These are phyloP conservation scores for Nebria salina DNA, from an alignment of 2,888 invertebrate species.

Conservation along the genomic window DNA sequence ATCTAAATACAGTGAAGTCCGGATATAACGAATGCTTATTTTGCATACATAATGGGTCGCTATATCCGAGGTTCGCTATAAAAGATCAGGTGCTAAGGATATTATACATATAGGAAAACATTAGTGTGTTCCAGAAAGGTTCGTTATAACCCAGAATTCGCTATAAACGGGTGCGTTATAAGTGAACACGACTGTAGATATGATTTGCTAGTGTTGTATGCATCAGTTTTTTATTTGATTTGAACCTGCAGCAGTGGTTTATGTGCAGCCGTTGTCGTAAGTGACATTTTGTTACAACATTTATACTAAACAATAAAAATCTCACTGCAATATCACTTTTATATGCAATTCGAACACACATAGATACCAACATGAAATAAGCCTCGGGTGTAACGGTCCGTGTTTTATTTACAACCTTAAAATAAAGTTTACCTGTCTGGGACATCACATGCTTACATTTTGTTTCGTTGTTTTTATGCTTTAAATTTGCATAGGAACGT, in stretches of 20 bases:
- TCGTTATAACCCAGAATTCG: too few relatives aligned
- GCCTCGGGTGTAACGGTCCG: neutral
- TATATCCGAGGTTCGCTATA: too few relatives aligned
- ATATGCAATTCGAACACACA: neutral
- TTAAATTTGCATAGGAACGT: constrained; percentile 8
- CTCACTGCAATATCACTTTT: constrained; percentile 7
- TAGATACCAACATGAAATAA: constrained; percentile 8
- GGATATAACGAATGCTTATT: too few relatives aligned
- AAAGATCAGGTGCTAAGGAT: too few relatives aligned
- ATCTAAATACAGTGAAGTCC: neutral
- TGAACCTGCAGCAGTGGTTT: neutral
- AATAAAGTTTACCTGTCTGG: constrained; percentile 17
- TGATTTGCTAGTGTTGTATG: too few relatives aligned
- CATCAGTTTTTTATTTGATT: neutral
- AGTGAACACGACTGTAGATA: too few relatives aligned
- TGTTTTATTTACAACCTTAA: constrained; percentile 8
- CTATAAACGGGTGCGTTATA: too few relatives aligned
- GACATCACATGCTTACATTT: neutral
- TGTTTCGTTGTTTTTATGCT: neutral
- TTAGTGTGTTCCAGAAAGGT: too few relatives aligned
- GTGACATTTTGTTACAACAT: constrained; percentile 16
- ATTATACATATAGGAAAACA: too few relatives aligned
- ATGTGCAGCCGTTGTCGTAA: constrained; percentile 4
- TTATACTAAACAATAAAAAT: constrained; percentile 15
- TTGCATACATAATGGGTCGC: too few relatives aligned